A percentile compares a stretch with the other conserved stretches of the same genome.
phyloP scores from a whole-genome alignment of 2,113 vertebrate species.

The Actenoides lindsayi region DNA sequence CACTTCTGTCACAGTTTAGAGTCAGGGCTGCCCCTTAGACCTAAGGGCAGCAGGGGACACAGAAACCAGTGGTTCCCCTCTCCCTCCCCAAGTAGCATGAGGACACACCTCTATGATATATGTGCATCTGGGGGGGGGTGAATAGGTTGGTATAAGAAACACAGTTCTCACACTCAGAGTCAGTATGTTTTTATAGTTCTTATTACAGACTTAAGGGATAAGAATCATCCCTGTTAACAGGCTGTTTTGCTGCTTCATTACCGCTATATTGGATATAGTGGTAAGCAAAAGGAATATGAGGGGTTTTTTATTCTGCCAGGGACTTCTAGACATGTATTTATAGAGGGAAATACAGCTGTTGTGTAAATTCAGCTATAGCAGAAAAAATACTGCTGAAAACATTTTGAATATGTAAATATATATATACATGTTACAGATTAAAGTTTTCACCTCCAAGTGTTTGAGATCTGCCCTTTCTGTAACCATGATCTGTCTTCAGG shows the following conservation, averaged over 20 bases:
- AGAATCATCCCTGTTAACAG: neutral
- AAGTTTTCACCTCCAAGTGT: neutral
- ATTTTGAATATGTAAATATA: neutral
- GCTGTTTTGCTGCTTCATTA: neutral
- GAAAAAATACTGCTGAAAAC: neutral
- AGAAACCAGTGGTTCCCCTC: no score
- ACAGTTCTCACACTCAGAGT: neutral
- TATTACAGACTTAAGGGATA: neutral
- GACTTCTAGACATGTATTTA: neutral
- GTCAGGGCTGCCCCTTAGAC: no score
- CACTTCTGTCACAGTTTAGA: no score
- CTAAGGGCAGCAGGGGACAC: no score
- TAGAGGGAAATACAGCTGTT: neutral
- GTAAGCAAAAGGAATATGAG: neutral
- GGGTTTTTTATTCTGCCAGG: neutral
- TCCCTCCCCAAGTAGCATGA: no score
- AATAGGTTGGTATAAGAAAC: neutral
- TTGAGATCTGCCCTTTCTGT: neutral
- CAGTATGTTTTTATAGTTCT: neutral
- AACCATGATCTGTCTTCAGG: neutral
- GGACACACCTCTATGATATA: no score
- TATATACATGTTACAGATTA: neutral
- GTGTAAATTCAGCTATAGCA: neutral
- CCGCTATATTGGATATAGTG: neutral
- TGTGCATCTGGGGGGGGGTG: neutral